A percentile compares a stretch with the other conserved stretches of the same genome.
Conservation (phyloP, 2,113 vertebrate genomes). For the Hylia prasina region DNA sequence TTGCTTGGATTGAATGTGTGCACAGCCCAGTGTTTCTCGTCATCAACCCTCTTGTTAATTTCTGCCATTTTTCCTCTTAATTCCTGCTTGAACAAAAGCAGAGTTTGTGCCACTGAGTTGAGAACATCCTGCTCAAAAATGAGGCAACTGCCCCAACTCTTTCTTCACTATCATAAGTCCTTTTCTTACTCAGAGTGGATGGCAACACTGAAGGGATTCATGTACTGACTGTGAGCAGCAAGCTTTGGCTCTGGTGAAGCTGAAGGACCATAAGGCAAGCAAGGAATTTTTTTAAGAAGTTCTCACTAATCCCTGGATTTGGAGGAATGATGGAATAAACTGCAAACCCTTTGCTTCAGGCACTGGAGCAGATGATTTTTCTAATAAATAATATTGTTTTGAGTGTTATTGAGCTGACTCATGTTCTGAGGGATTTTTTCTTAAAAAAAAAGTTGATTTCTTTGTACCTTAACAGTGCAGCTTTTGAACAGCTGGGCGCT, state of each 20-base stretch:
- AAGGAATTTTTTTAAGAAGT: neutral
- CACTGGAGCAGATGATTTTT: neutral
- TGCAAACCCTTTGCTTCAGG: neutral
- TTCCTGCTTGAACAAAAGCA: neutral
- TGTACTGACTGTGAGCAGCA: neutral
- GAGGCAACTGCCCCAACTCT: neutral
- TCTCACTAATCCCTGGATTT: neutral
- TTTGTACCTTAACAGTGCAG: neutral
- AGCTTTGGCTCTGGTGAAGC: neutral
- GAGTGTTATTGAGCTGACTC: neutral
- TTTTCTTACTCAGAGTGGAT: neutral
- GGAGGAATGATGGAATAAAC: neutral
- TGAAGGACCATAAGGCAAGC: neutral
- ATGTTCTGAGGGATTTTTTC: neutral
- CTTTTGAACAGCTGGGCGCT: neutral
- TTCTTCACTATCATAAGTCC: accelerated
- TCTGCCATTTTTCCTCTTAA: neutral
- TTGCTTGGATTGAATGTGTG: neutral
- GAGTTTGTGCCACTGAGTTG: neutral
- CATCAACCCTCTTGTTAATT: neutral
- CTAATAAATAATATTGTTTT: neutral
- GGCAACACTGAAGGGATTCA: neutral
- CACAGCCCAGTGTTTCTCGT: neutral
- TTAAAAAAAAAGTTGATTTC: neutral
- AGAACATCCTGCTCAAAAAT: neutral